Evolutionary conservation across 2,888 invertebrate species (phyloP), one percentile per base, ranked within the genome.

Genomic region (Metopia argyrocephala): DNA sequence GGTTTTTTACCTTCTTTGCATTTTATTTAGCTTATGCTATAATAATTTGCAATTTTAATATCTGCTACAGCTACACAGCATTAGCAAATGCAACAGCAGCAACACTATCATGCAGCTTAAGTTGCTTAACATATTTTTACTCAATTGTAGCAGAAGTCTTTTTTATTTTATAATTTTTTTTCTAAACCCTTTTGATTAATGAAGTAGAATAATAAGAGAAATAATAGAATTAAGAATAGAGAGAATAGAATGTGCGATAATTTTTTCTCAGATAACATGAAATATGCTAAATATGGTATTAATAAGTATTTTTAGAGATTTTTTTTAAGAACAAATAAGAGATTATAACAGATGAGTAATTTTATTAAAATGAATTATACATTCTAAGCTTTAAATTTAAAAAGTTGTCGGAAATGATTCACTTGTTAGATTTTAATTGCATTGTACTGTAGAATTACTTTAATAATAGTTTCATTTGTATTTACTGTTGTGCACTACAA

Each of bases 41-140:
- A 66, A 68, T 73, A 68, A 78, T 78, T 78, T 78, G 78, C 61
- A 78, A 78, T 73, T 78, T 66, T 56, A 73, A 66, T 62, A 68
- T 66, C 54, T 45, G 15, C 46, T 28, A 1, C 28, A 31, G 28
- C 28, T 28, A 18, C 18, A 7, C 18, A 7, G 25, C 31, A 62
- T 23, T 5, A 21, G 54, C 15, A 56, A 6, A 46, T 61, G 25
- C 59, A 28, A 21, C 5, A 28, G 5, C 27, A 54, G 57, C 64
- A 59, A 52, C 23, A 4, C 31, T 9, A 70, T 31, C 54, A 12
- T 56, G 76, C 31, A 52, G 45, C 28, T 66, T 20, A 59, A 54
- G 52, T 48, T 59, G 78, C 66, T 62, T 7, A 61, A 78, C 48
- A 73, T 61, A 61, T 12, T 73, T 66, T 70, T 70, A 70, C n/a